Evolutionary conservation across 2,113 vertebrate genomes (phyloP).

Genomic region (Hyaena hyaena): DNA sequence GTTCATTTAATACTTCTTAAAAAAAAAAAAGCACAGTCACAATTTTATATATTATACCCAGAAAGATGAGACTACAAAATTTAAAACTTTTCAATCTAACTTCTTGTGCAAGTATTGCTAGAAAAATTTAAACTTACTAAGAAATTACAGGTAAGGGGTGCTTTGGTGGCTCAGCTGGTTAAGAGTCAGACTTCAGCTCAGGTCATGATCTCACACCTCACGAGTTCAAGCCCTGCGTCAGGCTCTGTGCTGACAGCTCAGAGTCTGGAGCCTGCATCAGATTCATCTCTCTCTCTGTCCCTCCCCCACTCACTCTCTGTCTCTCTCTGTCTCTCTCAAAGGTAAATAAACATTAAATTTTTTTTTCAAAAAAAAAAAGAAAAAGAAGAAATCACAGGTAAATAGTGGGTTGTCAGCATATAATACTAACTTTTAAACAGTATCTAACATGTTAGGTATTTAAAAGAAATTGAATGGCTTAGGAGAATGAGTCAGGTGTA

Average conservation of each 20-base stretch:
- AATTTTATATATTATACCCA: constrained; percentile 36
- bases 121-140: background rate
- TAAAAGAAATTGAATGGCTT: constrained; percentile 37
- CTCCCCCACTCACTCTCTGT: too few species aligned
- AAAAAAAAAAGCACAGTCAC: background rate
- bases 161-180: background rate
- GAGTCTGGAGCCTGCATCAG: too few species aligned
- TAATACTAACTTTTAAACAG: constrained; percentile 18
- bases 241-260: too few species aligned
- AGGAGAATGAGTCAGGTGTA: background rate
- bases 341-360: background rate
- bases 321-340: background rate
- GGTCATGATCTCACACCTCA: background rate
- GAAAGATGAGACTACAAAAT: background rate
- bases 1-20: background rate
- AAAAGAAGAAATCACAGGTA: background rate
- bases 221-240: too few species aligned
- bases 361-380: background rate
- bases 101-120: background rate
- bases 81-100: background rate
- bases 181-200: background rate
- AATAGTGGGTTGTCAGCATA: background rate
- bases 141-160: background rate
- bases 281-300: background rate
- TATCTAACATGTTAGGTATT: background rate